Percentiles rank a stretch among this genome's conserved stretches.
Conservation (phyloP, 2,797 vertebrate species). For the Spondyliosoma cantharus region DNA sequence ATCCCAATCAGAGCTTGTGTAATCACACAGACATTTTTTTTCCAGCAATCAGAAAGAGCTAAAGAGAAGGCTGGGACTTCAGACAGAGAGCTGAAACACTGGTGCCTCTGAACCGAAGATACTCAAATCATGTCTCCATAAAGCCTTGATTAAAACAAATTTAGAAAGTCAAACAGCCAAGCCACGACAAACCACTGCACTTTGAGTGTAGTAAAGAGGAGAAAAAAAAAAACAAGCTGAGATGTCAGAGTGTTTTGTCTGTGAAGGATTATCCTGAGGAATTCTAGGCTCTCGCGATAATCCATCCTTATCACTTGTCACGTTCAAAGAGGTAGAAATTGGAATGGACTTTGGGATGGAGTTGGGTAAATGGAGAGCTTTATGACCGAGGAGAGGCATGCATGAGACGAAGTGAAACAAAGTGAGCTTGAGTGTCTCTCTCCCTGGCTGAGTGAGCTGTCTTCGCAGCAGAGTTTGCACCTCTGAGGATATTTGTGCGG, state of each 20-base stretch:
- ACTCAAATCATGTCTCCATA: constrained; percentile 78
- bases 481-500: constrained; percentile 66
- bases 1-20: constrained; percentile 81
- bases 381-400: constrained; percentile 67
- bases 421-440: constrained; percentile 75
- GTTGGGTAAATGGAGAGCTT: constrained; percentile 76
- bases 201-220: constrained; percentile 39
- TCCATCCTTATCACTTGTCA: constrained; percentile 82
- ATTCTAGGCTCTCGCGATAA: constrained; percentile 76
- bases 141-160: constrained; percentile 84
- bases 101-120: constrained; percentile 70
- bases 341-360: constrained; percentile 74
- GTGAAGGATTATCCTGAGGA: constrained; percentile 79
- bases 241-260: constrained; percentile 82
- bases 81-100: constrained; percentile 37
- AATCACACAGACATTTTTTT: constrained; percentile 80
- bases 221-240: constrained; percentile 52
- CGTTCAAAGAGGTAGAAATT: constrained; percentile 82
- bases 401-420: constrained; percentile 75
- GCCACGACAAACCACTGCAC: constrained; percentile 57
- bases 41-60: constrained; percentile 77
- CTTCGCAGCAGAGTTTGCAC: constrained; percentile 42
- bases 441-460: constrained; percentile 59
- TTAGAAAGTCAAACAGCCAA: constrained; percentile 74
- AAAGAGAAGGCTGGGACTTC: constrained; percentile 49